These are phyloP conservation scores for Andrena minutula DNA, from an alignment of 2,888 invertebrate genomes.

Conservation along the genomic window DNA sequence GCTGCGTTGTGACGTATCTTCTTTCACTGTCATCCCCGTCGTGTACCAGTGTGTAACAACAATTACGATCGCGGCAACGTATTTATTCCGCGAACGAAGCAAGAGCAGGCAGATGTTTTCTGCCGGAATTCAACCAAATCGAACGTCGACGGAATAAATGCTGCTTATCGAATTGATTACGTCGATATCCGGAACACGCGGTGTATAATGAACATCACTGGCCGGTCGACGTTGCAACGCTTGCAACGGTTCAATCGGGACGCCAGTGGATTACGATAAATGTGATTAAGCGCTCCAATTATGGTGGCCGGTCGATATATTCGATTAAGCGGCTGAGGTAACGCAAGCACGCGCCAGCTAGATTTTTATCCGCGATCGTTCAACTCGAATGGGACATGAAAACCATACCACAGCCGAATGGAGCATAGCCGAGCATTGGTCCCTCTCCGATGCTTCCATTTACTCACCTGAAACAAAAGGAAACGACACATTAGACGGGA, in stretches of 20 bases:
- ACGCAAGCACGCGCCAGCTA: neutral
- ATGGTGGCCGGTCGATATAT: conserved; percentile 29
- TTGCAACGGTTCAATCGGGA: conserved; percentile 34
- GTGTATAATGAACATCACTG: conserved; percentile 21
- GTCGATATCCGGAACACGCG: conserved; percentile 29
- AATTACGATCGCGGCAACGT: neutral
- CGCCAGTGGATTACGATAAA: conserved; percentile 50
- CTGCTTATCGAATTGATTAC: conserved; percentile 44
- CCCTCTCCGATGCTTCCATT: neutral
- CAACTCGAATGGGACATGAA: conserved; percentile 2
- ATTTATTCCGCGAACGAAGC: neutral
- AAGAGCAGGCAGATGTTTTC: neutral
- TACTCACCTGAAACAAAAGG: conserved; percentile 31
- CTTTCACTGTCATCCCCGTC: too few species aligned
- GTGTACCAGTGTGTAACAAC: neutral
- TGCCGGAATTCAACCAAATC: neutral
- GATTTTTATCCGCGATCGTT: conserved; percentile 19
- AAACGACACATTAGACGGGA: neutral
- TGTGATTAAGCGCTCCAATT: conserved; percentile 39
- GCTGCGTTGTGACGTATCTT: neutral
- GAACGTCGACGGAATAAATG: conserved; percentile 20
- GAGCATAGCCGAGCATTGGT: neutral
- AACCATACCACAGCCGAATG: neutral
- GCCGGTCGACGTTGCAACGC: conserved; percentile 18
- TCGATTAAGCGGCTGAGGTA: conserved; percentile 38